A percentile compares a stretch with the other conserved stretches of the same genome.
phyloP scores from a whole-genome alignment of 2,113 vertebrate species.

The Microtus oregoni region DNA sequence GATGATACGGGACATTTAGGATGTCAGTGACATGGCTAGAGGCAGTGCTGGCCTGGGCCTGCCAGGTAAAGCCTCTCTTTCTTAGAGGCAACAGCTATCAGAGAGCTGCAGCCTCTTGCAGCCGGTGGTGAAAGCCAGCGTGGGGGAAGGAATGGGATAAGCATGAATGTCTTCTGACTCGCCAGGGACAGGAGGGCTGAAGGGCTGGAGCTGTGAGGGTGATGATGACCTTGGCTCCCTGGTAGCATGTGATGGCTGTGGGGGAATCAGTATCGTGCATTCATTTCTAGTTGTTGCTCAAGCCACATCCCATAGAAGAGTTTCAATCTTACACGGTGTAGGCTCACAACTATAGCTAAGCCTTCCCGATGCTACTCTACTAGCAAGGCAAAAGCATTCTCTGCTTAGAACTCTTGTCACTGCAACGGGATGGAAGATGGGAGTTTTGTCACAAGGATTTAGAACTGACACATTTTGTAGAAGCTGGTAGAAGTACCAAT shows the following conservation, averaged over 20 bases:
- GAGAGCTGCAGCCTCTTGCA: neutral
- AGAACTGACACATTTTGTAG: neutral
- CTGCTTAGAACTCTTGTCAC: neutral
- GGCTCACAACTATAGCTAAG: neutral
- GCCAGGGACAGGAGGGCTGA: neutral
- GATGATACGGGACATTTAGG: neutral
- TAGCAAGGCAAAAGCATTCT: neutral
- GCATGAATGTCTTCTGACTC: neutral
- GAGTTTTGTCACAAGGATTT: neutral
- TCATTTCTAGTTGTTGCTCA: neutral
- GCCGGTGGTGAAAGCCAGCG: neutral
- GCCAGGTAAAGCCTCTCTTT: neutral
- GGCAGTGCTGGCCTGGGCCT: neutral
- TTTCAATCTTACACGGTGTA: neutral
- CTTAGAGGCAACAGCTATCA: neutral
- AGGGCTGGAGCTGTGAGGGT: neutral
- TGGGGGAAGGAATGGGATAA: neutral
- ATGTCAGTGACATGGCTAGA: neutral
- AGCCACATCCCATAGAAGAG: neutral
- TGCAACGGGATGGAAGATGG: constrained; percentile 13
- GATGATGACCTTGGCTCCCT: neutral
- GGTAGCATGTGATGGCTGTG: neutral
- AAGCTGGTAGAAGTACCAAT: neutral
- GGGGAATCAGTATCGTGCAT: neutral
- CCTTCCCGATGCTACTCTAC: neutral